Evolutionary conservation across 2,888 invertebrate species (phyloP), one percentile per base, ranked within the genome.

Genomic region (Drosophila peninsularis): DNA sequence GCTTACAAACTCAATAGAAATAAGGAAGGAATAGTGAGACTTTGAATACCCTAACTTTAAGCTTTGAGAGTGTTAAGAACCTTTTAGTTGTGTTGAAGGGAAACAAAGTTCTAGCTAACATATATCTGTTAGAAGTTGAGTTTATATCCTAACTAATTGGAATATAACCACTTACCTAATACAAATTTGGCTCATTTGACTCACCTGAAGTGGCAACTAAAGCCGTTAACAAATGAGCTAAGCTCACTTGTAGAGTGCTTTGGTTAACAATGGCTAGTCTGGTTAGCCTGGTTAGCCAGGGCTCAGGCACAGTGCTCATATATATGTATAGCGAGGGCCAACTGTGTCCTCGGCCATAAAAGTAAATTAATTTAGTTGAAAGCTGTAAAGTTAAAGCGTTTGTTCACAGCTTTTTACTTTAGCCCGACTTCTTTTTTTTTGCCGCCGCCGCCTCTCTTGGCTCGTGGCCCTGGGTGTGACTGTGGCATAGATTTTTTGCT

Each of bases 351-450:
- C 61, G 45, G 78, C 80, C 74, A 80, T 86, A 90, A 91, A 91
- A 90, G 81, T 90, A 91, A 90, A 91, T 91, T 91, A 90, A 90
- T 90, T 91, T 91, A 85, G 88, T 88, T 87, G 90, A 91, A 91
- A 91, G 91, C 90, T 90, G 85, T 91, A 90, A 90, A 90, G 89
- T 85, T 87, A 82, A 91, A 87, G 89, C 87, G 30, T 88, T 87
- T 80, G 83, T 88, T 89, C 81, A 77, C 79, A 82, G 89, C 81
- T 76, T 79, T 76, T 78, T 77, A 66, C 73, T 77, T 71, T 76
- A 57, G 75, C 62, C 69, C 9, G 13, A 3, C 9, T 1, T 47
- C 24, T 37, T 84, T 53, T 36, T 52, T 17, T 34, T 49, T 37
- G 45, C 17, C 27, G 27, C 30, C 42, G 54, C 27, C 27, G 27